Evolutionary conservation across 2,797 vertebrate genomes (phyloP), one percentile per base, ranked within the genome.

Genomic region (Acestrorhynchus altus): DNA sequence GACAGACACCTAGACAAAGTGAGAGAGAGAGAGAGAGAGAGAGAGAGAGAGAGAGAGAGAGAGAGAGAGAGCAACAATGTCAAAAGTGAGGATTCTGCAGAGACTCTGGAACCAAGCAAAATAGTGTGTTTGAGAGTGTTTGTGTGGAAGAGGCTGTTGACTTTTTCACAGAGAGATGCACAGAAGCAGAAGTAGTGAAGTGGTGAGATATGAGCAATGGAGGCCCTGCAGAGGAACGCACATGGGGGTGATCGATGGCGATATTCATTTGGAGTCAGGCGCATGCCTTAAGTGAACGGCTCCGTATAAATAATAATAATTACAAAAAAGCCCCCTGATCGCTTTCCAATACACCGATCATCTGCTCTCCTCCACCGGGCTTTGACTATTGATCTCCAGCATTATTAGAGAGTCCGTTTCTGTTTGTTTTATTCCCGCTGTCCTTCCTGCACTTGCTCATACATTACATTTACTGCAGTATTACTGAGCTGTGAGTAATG

Each of bases 231-330:
- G 92, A 92, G 91, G 90, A 91, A 92, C 91, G 90, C 89, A 90
- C 89, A 83, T 90, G 57, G 59, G 52, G 59, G 16, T 18, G 88
- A 94, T 94, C 91, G 89, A 93, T 94, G 91, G 90, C 87, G 87
- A 87, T 86, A 88, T 91, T 91, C 82, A 85, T 89, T 91, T 86
- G 88, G 88, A 88, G 83, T 87, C 88, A 78, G 86, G 57, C 77
- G 88, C 88, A 90, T 86, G 90, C 92, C 89, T 22, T 70, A 81
- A 84, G 84, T 84, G 78, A 87, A 76, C 44, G 86, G 87, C 88
- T 87, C 59, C 89, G 90, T 92, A 93, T 94, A 94, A 93, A 94
- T 94, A 93, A 94, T 90, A 90, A 90, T 93, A 92, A 94, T 93
- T 90, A 92, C 89, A 90, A 92, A 93, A 83, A 88, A 79, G 87